phyloP scores from a whole-genome alignment of 2,888 invertebrate species.

The Thyatira batis region DNA sequence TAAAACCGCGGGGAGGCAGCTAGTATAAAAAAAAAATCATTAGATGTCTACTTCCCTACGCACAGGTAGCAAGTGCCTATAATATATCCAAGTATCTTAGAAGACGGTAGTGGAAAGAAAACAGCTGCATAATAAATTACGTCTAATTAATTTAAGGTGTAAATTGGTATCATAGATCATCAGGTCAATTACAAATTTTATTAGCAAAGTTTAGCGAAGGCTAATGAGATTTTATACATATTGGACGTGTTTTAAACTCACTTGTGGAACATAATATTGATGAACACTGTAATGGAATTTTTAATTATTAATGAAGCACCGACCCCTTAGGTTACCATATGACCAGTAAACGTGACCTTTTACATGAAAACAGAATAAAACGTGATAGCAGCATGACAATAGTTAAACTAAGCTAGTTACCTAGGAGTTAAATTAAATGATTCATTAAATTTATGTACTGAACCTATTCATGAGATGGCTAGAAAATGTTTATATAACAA shows the following conservation, averaged over 20 bases:
- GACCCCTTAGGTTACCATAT: background rate
- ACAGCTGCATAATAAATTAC: conserved; percentile 5
- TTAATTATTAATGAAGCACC: background rate
- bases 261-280: conserved; percentile 7
- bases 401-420: no score
- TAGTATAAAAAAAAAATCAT: no score
- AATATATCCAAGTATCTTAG: no score
- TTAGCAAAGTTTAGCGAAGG: conserved; percentile 14
- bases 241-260: background rate
- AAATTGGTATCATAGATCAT: conserved; percentile 22
- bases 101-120: background rate
- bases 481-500: no score
- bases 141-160: conserved; percentile 17
- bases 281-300: conserved; percentile 6
- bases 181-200: conserved; percentile 10
- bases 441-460: no score
- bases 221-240: conserved; percentile 9
- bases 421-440: no score
- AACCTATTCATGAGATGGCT: no score
- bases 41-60: no score
- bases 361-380: background rate
- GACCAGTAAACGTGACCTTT: background rate
- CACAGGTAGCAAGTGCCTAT: no score
- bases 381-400: no score
- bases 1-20: no score